A percentile compares a stretch with the other conserved stretches of the same genome.
Evolutionary conservation across 2,888 invertebrate genomes (phyloP).

Genomic region (Arrhopalites spinosus): DNA sequence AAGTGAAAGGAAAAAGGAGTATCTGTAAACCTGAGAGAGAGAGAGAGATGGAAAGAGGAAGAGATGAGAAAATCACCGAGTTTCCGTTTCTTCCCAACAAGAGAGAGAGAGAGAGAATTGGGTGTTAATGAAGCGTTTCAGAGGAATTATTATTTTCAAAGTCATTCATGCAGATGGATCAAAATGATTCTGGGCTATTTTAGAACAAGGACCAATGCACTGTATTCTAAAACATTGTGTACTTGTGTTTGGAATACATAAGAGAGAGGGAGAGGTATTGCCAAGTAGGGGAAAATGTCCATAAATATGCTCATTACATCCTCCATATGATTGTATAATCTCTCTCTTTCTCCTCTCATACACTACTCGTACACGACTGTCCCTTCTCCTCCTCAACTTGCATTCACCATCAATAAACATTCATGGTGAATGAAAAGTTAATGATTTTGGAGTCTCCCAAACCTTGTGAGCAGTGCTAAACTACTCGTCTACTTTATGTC

Average conservation of each 20-base stretch:
- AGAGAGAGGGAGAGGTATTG: background rate
- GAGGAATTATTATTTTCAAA: constrained; percentile 3
- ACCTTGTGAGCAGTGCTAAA: too few relatives aligned
- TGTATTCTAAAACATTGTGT: too few relatives aligned
- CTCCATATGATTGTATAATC: background rate
- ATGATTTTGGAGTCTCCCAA: background rate
- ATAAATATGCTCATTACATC: background rate
- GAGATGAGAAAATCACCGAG: background rate
- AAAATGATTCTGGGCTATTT: too few relatives aligned
- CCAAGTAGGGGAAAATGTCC: background rate
- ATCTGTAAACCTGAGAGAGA: too few relatives aligned
- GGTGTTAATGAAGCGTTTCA: constrained; percentile 19
- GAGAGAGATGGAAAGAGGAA: background rate
- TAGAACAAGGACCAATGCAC: too few relatives aligned
- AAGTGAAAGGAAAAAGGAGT: too few relatives aligned
- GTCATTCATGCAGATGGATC: constrained; percentile 5
- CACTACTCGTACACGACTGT: background rate
- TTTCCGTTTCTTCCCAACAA: background rate
- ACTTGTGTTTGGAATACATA: background rate
- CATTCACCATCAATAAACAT: background rate
- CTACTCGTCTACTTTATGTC: too few relatives aligned
- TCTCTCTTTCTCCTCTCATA: background rate
- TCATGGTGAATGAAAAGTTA: constrained; percentile 1
- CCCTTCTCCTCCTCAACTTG: background rate
- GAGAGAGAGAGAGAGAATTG: background rate